Evolutionary conservation across 2,797 vertebrate species (phyloP).

Genomic region (Gymnocypris eckloni): DNA sequence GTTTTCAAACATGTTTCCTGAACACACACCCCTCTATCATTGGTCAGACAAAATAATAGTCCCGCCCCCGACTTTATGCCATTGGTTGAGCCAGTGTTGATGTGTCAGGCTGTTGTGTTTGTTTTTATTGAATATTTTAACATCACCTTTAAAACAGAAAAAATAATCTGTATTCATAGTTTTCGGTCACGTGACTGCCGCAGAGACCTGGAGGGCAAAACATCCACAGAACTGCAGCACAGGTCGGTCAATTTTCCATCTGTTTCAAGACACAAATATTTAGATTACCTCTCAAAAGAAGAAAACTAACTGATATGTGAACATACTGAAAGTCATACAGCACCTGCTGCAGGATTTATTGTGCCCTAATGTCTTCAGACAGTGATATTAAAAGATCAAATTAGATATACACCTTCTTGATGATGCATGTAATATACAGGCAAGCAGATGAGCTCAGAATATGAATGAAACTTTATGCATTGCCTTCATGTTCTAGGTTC

Average conservation of each 20-base stretch:
- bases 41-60: neutral
- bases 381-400: neutral
- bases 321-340: neutral
- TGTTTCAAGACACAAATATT: slow-evolving; percentile 7
- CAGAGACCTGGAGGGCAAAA: neutral
- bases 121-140: neutral
- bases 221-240: neutral
- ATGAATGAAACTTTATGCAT: neutral
- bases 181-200: neutral
- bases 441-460: neutral
- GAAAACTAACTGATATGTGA: neutral
- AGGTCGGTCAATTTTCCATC: neutral
- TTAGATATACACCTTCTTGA: neutral
- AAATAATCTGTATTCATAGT: neutral
- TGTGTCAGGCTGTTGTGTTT: neutral
- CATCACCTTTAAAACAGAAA: neutral
- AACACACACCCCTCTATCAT: too few species aligned
- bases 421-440: neutral
- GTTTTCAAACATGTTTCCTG: neutral
- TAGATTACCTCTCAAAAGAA: neutral
- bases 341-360: neutral
- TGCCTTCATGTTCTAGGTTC: neutral
- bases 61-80: neutral
- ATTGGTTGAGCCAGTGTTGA: neutral
- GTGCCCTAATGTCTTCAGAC: too few species aligned